Evolutionary conservation across 2,113 vertebrate species (phyloP), one percentile per base, ranked within the genome.

Genomic region (Hydropotes inermis): DNA sequence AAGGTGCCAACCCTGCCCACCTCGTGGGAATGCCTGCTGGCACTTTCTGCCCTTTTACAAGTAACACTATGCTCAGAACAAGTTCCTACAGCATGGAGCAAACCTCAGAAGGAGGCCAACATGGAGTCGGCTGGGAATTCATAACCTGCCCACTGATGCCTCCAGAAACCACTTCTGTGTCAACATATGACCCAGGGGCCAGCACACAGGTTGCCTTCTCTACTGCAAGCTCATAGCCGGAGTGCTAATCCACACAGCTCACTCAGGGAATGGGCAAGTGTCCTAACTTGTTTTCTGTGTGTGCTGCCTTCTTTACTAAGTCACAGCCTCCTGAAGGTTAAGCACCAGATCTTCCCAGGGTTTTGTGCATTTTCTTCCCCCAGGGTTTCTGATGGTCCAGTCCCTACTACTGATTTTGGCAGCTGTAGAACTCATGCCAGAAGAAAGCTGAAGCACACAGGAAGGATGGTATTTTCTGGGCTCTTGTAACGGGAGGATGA

Each of bases 201-300:
- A 76, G 70, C 1, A 8, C 83, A 50, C 23, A 23, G 23, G 87
- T 33, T 36, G 30, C 76, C 76, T 36, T 43, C 21, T n/a, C 39
- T 70, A 39, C 52, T 1, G 0, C 12, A 50, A 1, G 10, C 2
- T n/a, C 47, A 15, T 6, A 43, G 47, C 0, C 0, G 23, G 5
- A 5, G 39, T 8, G 5, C 45, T 23, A 3, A 39, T 39, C 89
- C 21, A 21, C 25, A n/a, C 6, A 5, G 61, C 81, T 11, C 43
- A 58, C 67, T 92, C 19, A 19, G 23, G 2, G 60, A 55, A 15
- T 0, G 0, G 0, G 16, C 30, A 50, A 39, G 16, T 1, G 33
- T 47, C 25, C 70, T n/a, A 3, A 67, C 21, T 60, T 21, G 27
- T 28, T 70, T 87, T 54, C 76, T 33, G 13, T 28, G 47, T 23